phyloP scores from a whole-genome alignment of 2,797 vertebrate species.

The Lepidocolaptes lacrymiger region DNA sequence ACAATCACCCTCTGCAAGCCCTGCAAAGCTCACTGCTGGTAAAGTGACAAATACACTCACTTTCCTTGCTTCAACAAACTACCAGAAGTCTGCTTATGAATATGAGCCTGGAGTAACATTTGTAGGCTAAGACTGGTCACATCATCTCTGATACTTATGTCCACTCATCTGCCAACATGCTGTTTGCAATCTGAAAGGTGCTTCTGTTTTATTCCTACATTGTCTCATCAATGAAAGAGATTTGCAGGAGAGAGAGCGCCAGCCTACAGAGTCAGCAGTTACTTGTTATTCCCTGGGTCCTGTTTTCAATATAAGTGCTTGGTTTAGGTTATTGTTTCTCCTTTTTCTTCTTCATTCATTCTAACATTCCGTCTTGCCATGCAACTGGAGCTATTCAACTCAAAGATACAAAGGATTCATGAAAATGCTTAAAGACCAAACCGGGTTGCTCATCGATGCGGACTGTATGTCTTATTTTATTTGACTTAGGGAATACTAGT shows the following conservation, averaged over 20 bases:
- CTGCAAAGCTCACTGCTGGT: background rate
- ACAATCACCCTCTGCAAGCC: background rate
- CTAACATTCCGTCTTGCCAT: constrained; percentile 53
- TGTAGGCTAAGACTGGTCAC: background rate
- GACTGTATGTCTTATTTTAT: background rate
- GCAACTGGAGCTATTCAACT: constrained; percentile 46
- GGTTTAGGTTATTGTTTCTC: constrained; percentile 65
- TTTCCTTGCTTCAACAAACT: background rate
- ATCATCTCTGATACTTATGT: background rate
- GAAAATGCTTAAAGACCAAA: constrained; percentile 39
- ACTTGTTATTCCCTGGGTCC: constrained; percentile 27
- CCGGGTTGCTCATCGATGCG: background rate
- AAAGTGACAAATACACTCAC: background rate
- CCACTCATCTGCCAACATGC: background rate
- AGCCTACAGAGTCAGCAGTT: background rate
- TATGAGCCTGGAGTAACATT: background rate
- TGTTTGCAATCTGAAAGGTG: background rate
- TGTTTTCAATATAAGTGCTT: constrained; percentile 58
- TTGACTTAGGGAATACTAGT: background rate
- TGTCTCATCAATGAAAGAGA: background rate
- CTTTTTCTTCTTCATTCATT: constrained; percentile 52
- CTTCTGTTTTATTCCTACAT: background rate
- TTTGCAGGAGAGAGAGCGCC: background rate
- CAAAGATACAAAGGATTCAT: constrained; percentile 53
- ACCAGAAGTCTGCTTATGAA: background rate